A percentile compares a stretch with the other conserved stretches of the same genome.
Evolutionary conservation across 2,888 invertebrate genomes (phyloP).

Genomic region (Tanypteryx hageni): DNA sequence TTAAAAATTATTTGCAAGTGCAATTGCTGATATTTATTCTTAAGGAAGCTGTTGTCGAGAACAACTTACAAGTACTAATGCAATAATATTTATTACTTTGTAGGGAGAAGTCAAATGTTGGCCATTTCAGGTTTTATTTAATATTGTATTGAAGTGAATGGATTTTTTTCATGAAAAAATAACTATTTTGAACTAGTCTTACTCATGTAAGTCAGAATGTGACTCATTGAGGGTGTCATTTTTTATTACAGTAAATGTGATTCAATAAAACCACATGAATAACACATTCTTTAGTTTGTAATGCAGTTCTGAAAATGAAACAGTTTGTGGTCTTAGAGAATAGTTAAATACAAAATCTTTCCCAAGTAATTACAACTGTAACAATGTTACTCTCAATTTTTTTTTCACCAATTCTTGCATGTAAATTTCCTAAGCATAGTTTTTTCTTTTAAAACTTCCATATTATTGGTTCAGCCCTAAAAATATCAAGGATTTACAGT

Average conservation of each 20-base stretch:
- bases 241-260: conserved; percentile 62
- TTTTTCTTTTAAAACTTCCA: conserved; percentile 26
- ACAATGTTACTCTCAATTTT: conserved; percentile 34
- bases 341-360: conserved; percentile 56
- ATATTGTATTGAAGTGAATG: too few relatives aligned
- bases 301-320: conserved; percentile 64
- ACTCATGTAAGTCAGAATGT: neutral
- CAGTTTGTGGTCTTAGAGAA: conserved; percentile 57
- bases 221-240: conserved; percentile 34
- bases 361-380: conserved; percentile 57
- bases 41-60: too few relatives aligned
- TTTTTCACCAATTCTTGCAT: conserved; percentile 39
- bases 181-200: too few relatives aligned
- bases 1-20: too few relatives aligned
- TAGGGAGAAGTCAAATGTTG: too few relatives aligned
- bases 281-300: conserved; percentile 60
- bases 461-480: conserved; percentile 51
- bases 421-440: conserved; percentile 43
- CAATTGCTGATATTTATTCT: too few relatives aligned
- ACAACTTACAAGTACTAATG: too few relatives aligned
- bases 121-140: too few relatives aligned
- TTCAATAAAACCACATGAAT: conserved; percentile 63
- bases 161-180: too few relatives aligned
- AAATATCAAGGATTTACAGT: conserved; percentile 61
- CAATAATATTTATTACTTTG: too few relatives aligned